Conservation (phyloP, 2,888 invertebrate genomes). For the Drosophila hamatofila region DNA sequence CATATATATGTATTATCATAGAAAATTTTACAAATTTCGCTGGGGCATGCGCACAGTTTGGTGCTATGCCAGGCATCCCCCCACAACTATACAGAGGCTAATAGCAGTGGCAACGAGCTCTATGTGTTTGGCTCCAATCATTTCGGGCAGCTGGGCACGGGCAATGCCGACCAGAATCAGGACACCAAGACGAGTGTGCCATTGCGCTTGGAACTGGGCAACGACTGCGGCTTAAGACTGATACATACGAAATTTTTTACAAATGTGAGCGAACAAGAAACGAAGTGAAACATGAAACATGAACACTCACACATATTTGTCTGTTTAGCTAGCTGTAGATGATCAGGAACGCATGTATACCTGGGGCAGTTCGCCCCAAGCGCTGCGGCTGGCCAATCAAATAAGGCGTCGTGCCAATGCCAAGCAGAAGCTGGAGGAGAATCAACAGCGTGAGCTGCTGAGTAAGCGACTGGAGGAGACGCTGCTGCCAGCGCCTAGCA, state of each 20-base stretch:
- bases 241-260: constrained; percentile 90
- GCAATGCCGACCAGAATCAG: constrained; percentile 76
- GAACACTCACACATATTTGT: neutral
- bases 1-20: constrained; percentile 42
- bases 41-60: constrained; percentile 85
- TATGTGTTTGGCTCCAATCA: constrained; percentile 94
- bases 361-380: constrained; percentile 93
- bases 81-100: constrained; percentile 55
- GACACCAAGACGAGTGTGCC: constrained; percentile 83
- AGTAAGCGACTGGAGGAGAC: constrained; percentile 83
- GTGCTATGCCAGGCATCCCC: constrained; percentile 80
- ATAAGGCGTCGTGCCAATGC: constrained; percentile 87
- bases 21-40: constrained; percentile 86
- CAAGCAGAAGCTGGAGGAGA: constrained; percentile 86
- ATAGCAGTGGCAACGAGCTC: constrained; percentile 84
- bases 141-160: constrained; percentile 94
- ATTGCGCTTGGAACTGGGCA: constrained; percentile 84
- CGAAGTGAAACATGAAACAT: neutral
- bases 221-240: constrained; percentile 84
- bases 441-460: constrained; percentile 84
- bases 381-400: constrained; percentile 89
- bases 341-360: constrained; percentile 88
- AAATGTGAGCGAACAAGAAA: constrained; percentile 87
- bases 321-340: constrained; percentile 88
- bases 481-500: constrained; percentile 52